Evolutionary conservation across 2,888 invertebrate species (phyloP).

Genomic region (Thereva unica): DNA sequence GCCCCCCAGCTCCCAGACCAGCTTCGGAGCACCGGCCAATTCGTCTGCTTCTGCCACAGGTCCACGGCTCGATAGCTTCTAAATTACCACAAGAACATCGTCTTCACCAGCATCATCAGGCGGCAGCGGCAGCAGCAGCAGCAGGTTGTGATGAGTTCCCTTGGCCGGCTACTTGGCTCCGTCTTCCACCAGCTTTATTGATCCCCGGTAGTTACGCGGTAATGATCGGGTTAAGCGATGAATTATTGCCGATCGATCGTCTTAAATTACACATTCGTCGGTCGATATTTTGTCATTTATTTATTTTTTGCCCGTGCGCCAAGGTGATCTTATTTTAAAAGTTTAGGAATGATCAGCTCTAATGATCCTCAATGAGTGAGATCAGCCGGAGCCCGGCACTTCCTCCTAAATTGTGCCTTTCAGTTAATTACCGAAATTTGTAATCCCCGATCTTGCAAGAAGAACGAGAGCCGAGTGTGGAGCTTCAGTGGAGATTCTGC

Average conservation of each 20-base stretch:
- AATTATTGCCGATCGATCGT: slow-evolving; percentile 33
- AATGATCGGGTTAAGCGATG: slow-evolving; percentile 34
- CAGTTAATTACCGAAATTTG: too few relatives aligned
- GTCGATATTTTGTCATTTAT: slow-evolving; percentile 32
- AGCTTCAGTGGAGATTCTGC: too few relatives aligned
- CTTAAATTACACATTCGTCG: slow-evolving; percentile 30
- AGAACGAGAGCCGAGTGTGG: too few relatives aligned
- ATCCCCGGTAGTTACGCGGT: slow-evolving; percentile 25
- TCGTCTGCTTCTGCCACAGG: background rate
- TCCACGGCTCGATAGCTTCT: background rate
- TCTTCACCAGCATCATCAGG: background rate
- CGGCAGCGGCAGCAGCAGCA: background rate
- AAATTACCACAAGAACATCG: background rate
- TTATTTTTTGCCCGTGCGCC: background rate
- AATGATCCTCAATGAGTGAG: too few relatives aligned
- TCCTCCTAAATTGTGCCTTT: too few relatives aligned
- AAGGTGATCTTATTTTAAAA: too few relatives aligned
- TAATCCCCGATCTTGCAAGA: too few relatives aligned
- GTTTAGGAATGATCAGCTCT: too few relatives aligned
- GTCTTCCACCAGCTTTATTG: slow-evolving; percentile 12
- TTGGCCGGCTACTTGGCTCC: background rate
- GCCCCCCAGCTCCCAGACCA: slow-evolving; percentile 11
- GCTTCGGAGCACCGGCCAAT: background rate
- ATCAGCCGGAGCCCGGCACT: too few relatives aligned
- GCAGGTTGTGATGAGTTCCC: background rate